These are phyloP conservation scores for Pelobates fuscus DNA, from an alignment of 2,113 vertebrate species.

Conservation along the genomic window DNA sequence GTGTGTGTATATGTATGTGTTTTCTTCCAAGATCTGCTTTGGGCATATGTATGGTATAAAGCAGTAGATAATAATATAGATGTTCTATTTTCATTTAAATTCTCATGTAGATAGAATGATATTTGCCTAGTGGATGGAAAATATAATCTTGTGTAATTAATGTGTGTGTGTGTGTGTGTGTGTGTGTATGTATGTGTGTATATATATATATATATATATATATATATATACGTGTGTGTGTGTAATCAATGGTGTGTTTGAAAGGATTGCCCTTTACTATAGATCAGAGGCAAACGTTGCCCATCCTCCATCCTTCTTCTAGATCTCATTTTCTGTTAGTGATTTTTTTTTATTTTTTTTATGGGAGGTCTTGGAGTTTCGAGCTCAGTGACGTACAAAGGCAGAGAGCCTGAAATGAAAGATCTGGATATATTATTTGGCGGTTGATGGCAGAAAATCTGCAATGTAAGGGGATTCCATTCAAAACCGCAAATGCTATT, in stretches of 20 bases:
- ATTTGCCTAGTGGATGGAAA: no score
- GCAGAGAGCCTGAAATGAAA: slow-evolving; percentile 34
- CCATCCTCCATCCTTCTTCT: slow-evolving; percentile 31
- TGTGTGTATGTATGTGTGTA: no score
- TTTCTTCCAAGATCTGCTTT: no score
- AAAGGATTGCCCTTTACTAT: slow-evolving; percentile 11
- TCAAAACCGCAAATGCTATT: slow-evolving; percentile 9
- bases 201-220: no score
- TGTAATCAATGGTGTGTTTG: neutral
- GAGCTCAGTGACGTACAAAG: slow-evolving; percentile 41
- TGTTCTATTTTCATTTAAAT: no score
- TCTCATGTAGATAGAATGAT: no score
- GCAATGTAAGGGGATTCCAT: slow-evolving; percentile 41
- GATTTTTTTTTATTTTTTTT: slow-evolving; percentile 20
- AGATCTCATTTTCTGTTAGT: slow-evolving; percentile 32
- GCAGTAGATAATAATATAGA: no score
- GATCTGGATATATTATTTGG: slow-evolving; percentile 26
- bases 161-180: no score
- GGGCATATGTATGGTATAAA: no score
- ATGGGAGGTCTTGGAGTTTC: slow-evolving; percentile 40
- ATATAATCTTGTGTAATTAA: no score
- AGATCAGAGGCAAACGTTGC: no score
- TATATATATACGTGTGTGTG: no score
- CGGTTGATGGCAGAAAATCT: slow-evolving; percentile 34
- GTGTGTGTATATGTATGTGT: neutral